Evolutionary conservation across 2,888 invertebrate species (phyloP).

Genomic region (Dusona sp.): DNA sequence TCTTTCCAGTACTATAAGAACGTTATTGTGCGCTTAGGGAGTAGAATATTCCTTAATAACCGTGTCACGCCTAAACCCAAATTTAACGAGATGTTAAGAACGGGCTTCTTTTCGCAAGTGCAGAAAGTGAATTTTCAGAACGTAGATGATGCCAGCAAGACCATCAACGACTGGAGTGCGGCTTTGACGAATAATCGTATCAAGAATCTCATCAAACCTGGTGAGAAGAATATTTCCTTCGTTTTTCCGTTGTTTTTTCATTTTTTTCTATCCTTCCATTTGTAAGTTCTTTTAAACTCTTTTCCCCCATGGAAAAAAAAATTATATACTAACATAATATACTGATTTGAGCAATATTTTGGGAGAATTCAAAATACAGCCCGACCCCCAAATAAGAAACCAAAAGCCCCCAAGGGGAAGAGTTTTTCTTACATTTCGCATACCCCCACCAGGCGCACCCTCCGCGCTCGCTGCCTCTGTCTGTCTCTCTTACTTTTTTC

Average conservation of each 20-base stretch:
- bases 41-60: conserved; percentile 89
- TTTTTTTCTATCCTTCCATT: too few species aligned
- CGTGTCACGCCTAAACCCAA: conserved; percentile 84
- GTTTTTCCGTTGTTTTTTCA: neutral
- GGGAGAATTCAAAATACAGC: too few species aligned
- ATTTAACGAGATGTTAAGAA: conserved; percentile 87
- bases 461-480: too few species aligned
- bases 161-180: conserved; percentile 93
- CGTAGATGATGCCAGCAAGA: conserved; percentile 82
- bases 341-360: too few species aligned
- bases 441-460: too few species aligned
- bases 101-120: conserved; percentile 88
- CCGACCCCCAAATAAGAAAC: too few species aligned
- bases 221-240: conserved; percentile 73
- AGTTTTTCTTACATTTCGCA: too few species aligned
- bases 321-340: too few species aligned
- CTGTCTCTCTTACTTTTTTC: too few species aligned
- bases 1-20: conserved; percentile 9
- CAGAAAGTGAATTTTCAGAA: conserved; percentile 88
- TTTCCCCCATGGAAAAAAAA: too few species aligned
- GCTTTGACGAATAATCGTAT: conserved; percentile 93
- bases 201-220: conserved; percentile 88
- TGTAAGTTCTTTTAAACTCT: too few species aligned
- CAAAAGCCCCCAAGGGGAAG: too few species aligned
- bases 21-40: conserved; percentile 89